These are phyloP conservation scores for Hippopotamus amphibius DNA, from an alignment of 2,113 vertebrate genomes.

Conservation along the genomic window DNA sequence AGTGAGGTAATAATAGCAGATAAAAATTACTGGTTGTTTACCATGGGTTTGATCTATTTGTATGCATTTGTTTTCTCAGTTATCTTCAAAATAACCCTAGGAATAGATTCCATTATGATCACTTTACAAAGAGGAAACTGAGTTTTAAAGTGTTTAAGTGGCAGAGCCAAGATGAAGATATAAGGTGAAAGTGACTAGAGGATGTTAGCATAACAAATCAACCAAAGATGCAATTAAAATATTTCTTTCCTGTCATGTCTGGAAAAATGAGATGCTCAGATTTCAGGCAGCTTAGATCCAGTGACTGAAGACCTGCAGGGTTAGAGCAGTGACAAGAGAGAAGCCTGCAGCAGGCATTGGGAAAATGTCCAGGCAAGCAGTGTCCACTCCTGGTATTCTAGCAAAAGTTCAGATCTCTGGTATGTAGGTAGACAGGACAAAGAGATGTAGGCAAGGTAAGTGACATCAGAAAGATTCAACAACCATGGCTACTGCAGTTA, in stretches of 20 bases:
- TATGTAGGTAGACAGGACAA: neutral
- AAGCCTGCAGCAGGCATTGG: neutral
- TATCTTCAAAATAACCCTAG: neutral
- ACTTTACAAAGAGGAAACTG: neutral
- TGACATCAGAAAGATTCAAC: neutral
- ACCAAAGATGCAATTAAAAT: constrained; percentile 24
- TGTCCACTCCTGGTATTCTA: neutral
- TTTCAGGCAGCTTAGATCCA: neutral
- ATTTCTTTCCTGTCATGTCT: neutral
- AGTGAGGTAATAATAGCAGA: neutral
- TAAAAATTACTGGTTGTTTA: neutral
- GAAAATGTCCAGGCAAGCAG: neutral
- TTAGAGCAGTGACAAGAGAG: neutral
- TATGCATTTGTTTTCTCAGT: neutral
- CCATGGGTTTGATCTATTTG: neutral
- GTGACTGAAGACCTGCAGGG: neutral
- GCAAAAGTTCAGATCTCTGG: neutral
- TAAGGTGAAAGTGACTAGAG: neutral
- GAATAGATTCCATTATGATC: neutral
- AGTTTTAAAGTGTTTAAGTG: neutral
- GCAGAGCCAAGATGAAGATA: neutral
- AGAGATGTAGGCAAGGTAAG: neutral
- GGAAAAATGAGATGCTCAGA: constrained; percentile 26
- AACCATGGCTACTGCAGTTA: neutral
- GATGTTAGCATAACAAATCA: neutral